Base-by-base conservation (phyloP, 2,113 vertebrate genomes). In the Malurus melanocephalus region DNA sequence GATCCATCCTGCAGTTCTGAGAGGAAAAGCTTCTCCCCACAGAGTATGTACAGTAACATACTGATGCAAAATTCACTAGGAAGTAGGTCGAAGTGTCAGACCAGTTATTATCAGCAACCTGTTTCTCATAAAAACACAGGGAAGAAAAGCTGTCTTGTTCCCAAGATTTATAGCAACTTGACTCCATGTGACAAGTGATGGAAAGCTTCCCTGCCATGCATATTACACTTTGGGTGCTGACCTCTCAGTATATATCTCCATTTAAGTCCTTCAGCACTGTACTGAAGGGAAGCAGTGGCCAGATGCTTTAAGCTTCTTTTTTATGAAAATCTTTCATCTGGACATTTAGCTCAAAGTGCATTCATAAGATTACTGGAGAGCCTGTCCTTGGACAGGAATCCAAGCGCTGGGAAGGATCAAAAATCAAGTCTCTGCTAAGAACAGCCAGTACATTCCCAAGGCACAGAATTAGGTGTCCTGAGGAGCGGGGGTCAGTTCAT, bases 181-280 rank as follows among this genome's bases (percentile, higher is more conserved):
- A 93, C 80, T 96, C 59, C 60, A 4, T 76, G 32, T 88, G 92
- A 92, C 88, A 94, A 60, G 86, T 93, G 95, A 96, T 94, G 94
- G 94, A 95, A 96, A 93, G 90, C 90, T 96, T 95, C 94, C 94
- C 90, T 93, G 84, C 92, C 88, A 93, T 94, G 94, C 90, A 92
- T 93, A 93, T 95, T 93, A 92, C 90, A 80, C 92, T 90, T 93
- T 80, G 86, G 84, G 92, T 93, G 94, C 80, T 96, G 94, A 94
- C 93, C 94, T 88, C 86, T 94, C 92, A 64, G 80, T 79, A 81
- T 93, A 69, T 85, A 85, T 92, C 90, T 95, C 93, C 90, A 91
- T 95, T 92, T 90, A 88, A 94, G 90, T 93, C 90, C 93, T 92
- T 92, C 92, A 93, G 71, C 74, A 73, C 83, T 64, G 67, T 74